Evolutionary conservation across 2,888 invertebrate species (phyloP).

Genomic region (Eurois occulta): DNA sequence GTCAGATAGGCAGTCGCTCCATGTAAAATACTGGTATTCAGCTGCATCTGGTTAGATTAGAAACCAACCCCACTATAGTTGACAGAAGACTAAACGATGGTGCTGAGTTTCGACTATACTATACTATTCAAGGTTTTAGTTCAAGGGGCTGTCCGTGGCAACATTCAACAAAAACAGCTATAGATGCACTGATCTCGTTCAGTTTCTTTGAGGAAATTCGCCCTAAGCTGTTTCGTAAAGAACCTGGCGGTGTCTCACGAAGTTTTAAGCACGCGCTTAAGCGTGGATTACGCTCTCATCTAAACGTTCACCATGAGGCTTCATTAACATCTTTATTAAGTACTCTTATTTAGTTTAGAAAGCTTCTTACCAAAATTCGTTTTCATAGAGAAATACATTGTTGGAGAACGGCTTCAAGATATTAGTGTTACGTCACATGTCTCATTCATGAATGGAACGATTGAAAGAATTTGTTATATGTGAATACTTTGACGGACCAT

Average conservation of each 20-base stretch:
- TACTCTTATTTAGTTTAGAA: slow-evolving; percentile 39
- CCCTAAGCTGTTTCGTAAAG: slow-evolving; percentile 1
- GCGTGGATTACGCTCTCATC: slow-evolving; percentile 49
- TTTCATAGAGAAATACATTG: slow-evolving; percentile 4
- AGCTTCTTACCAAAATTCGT: neutral
- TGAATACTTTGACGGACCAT: slow-evolving; percentile 10
- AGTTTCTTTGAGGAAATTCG: neutral
- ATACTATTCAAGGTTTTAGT: no score
- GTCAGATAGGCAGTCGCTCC: neutral
- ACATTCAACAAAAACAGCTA: neutral
- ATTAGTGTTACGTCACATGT: slow-evolving; percentile 51
- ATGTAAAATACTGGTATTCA: neutral
- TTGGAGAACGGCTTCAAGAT: neutral
- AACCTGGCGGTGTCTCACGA: slow-evolving; percentile 16
- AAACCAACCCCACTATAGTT: neutral
- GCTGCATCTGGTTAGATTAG: neutral
- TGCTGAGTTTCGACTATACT: neutral
- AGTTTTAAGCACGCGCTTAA: slow-evolving; percentile 39
- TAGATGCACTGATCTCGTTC: neutral
- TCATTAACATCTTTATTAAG: slow-evolving; percentile 48
- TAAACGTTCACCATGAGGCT: slow-evolving; percentile 25
- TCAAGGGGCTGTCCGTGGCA: neutral
- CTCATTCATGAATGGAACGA: slow-evolving; percentile 45
- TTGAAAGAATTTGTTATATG: slow-evolving; percentile 40
- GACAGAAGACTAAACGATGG: neutral